Evolutionary conservation across 2,888 invertebrate genomes (phyloP).

Genomic region (Embidobia sp.): DNA sequence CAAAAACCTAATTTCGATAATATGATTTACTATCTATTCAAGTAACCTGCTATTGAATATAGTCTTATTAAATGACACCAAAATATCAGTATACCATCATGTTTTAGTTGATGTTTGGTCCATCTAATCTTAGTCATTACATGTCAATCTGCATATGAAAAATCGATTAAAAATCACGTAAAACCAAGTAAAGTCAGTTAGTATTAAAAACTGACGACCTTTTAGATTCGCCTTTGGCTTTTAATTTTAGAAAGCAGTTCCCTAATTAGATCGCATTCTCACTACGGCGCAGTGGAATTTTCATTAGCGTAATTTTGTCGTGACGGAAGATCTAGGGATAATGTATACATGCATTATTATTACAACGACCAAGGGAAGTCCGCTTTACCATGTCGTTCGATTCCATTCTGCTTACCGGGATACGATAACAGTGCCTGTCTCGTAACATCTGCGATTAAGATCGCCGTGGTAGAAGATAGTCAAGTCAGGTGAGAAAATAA

Average conservation of each 20-base stretch:
- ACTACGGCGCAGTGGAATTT: conserved; percentile 76
- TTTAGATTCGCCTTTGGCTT: too few species aligned
- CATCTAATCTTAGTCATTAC: too few species aligned
- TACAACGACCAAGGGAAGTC: conserved; percentile 53
- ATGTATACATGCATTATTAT: conserved; percentile 62
- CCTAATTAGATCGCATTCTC: conserved; percentile 80
- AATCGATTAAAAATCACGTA: too few species aligned
- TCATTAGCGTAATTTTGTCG: conserved; percentile 78
- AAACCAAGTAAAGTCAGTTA: too few species aligned
- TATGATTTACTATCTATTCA: too few species aligned
- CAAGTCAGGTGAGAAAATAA: conserved; percentile 60
- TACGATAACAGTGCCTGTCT: conserved; percentile 58
- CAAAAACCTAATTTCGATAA: too few species aligned
- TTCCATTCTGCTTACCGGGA: conserved; percentile 61
- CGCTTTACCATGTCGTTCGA: conserved; percentile 53
- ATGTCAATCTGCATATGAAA: too few species aligned
- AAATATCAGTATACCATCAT: too few species aligned
- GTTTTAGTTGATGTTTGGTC: too few species aligned
- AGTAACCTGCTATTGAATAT: too few species aligned
- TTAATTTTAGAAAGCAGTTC: conserved; percentile 68
- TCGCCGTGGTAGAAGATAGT: conserved; percentile 55
- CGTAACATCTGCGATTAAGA: conserved; percentile 62
- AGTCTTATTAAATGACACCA: too few species aligned
- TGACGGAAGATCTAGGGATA: conserved; percentile 71
- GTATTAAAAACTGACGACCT: too few species aligned